phyloP scores from a whole-genome alignment of 2,888 invertebrate genomes.

The Andrena bucephala region DNA sequence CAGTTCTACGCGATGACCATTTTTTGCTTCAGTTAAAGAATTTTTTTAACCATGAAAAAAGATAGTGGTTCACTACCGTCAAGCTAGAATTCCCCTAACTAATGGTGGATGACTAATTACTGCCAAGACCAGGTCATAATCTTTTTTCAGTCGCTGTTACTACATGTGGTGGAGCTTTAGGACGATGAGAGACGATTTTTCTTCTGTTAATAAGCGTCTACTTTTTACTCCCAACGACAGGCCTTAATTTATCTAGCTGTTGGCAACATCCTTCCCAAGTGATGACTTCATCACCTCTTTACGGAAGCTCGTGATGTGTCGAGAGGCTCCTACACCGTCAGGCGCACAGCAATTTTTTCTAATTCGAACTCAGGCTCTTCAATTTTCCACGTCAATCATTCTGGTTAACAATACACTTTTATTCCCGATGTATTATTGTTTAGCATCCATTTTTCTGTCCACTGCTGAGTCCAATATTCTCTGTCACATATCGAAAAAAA shows the following conservation, averaged over 20 bases:
- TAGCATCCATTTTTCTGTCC: not conserved
- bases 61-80: not conserved
- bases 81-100: not conserved
- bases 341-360: not conserved
- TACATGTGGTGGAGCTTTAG: not conserved
- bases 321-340: not conserved
- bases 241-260: slow-evolving; percentile 4
- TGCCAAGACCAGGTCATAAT: too few species aligned
- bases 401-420: not conserved
- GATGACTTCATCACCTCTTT: not conserved
- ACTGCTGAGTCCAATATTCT: too few species aligned
- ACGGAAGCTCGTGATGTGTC: not conserved
- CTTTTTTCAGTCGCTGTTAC: not conserved
- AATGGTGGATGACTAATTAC: slow-evolving; percentile 5
- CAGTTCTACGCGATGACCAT: not conserved
- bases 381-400: not conserved
- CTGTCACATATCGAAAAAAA: too few species aligned
- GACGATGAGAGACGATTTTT: slow-evolving; percentile 7
- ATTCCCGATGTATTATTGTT: not conserved
- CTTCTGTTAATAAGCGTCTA: slow-evolving; percentile 2
- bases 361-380: not conserved
- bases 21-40: not conserved
- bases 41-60: not conserved
- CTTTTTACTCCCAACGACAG: not conserved
- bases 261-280: not conserved